Percentiles rank a stretch among this genome's conserved stretches.
These are phyloP conservation scores for Drosophila mauritiana DNA, from an alignment of 1,140 invertebrate species.

Conservation along the genomic window DNA sequence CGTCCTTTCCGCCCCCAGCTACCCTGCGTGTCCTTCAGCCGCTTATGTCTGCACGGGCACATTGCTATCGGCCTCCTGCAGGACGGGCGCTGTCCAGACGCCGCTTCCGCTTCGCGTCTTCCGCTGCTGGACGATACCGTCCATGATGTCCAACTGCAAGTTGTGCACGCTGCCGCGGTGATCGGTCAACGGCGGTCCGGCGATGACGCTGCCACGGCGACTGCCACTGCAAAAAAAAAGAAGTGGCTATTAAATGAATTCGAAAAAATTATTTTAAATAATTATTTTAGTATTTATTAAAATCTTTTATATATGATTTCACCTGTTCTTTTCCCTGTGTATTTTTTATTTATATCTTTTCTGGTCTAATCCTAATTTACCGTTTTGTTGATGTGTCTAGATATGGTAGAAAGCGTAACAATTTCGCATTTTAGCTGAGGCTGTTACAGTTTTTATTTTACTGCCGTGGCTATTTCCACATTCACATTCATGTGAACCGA, in stretches of 20 bases:
- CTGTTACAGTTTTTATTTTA: not conserved
- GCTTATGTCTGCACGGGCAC: constrained; percentile 83
- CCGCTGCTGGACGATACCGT: constrained; percentile 92
- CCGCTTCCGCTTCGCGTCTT: constrained; percentile 86
- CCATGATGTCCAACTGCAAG: constrained; percentile 93
- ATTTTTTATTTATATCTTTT: not conserved
- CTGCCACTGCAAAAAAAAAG: constrained; percentile 63
- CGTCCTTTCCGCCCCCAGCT: not conserved
- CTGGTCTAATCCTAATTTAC: not conserved
- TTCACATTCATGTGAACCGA: constrained; percentile 6
- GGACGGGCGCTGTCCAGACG: constrained; percentile 75
- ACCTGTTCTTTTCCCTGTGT: too few relatives aligned
- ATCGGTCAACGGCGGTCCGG: constrained; percentile 88
- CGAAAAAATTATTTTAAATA: not conserved
- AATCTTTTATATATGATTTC: not conserved
- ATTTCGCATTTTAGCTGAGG: not conserved
- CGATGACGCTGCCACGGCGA: constrained; percentile 75
- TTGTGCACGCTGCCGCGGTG: constrained; percentile 91
- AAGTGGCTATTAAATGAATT: too few relatives aligned
- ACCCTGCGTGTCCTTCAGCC: constrained; percentile 6
- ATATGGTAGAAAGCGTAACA: not conserved
- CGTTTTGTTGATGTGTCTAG: not conserved
- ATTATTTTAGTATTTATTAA: too few relatives aligned
- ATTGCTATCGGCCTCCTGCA: constrained; percentile 79
- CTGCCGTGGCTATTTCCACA: constrained; percentile 1